phyloP scores from a whole-genome alignment of 2,113 vertebrate species.

The Clarias macrocephalus region DNA sequence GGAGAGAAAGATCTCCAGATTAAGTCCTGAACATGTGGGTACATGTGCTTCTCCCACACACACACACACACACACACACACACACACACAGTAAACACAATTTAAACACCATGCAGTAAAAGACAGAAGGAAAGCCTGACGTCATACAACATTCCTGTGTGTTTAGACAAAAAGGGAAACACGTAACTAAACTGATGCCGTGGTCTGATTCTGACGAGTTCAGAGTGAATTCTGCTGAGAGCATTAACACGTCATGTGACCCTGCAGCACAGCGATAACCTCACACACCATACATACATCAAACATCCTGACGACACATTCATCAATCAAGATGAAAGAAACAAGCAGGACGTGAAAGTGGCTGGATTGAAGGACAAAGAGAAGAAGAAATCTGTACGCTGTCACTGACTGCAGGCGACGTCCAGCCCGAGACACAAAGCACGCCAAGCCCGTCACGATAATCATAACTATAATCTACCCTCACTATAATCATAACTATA shows the following conservation, averaged over 20 bases:
- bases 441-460: too few relatives aligned
- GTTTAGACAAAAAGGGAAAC: conserved; percentile 36
- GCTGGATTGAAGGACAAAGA: neutral
- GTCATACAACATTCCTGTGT: conserved; percentile 41
- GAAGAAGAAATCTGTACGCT: neutral
- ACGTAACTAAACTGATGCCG: neutral
- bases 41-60: neutral
- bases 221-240: neutral
- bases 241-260: neutral
- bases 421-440: too few relatives aligned
- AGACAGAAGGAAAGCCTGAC: conserved; percentile 32
- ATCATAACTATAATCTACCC: too few relatives aligned
- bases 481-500: too few relatives aligned
- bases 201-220: neutral
- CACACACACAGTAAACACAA: conserved; percentile 38
- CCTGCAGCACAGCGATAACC: neutral
- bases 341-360: neutral
- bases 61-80: conserved; percentile 18
- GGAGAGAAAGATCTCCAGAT: conserved; percentile 1
- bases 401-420: neutral
- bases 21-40: conserved; percentile 26
- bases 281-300: neutral
- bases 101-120: conserved; percentile 1
- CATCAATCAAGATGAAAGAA: neutral
- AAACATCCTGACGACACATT: neutral